Percentiles rank a stretch among this genome's conserved stretches.
phyloP scores from a whole-genome alignment of 2,888 invertebrate species.

The Drosophila barbarae region DNA sequence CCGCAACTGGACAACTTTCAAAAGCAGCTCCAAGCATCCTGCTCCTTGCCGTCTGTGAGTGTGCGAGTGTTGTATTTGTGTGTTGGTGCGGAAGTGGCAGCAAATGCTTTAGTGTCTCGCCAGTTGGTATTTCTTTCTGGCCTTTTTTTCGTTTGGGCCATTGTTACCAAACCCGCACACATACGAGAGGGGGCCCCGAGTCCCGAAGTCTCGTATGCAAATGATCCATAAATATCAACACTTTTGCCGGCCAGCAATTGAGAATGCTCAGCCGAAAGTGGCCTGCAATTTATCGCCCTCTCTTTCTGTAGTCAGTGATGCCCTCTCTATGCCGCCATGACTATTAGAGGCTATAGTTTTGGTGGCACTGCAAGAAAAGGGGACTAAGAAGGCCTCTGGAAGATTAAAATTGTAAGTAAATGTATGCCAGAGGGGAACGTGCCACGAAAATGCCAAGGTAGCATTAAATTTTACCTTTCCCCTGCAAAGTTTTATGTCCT shows the following conservation, averaged over 20 bases:
- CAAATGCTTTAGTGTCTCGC: slow-evolving; percentile 73
- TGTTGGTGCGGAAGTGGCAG: slow-evolving; percentile 64
- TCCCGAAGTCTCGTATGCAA: slow-evolving; percentile 61
- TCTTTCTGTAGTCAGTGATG: slow-evolving; percentile 14
- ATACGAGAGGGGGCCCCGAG: slow-evolving; percentile 19
- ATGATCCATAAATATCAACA: slow-evolving; percentile 75
- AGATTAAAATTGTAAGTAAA: background rate
- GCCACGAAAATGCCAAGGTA: background rate
- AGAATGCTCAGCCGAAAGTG: slow-evolving; percentile 64
- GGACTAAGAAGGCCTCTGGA: no score
- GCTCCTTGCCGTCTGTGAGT: slow-evolving; percentile 25
- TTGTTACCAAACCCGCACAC: slow-evolving; percentile 37
- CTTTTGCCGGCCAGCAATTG: slow-evolving; percentile 58
- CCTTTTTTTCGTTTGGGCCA: slow-evolving; percentile 32
- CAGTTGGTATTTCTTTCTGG: slow-evolving; percentile 61
- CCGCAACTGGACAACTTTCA: slow-evolving; percentile 75
- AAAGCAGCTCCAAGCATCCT: slow-evolving; percentile 63
- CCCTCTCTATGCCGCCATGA: background rate
- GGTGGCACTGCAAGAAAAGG: background rate
- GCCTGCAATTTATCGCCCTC: slow-evolving; percentile 60
- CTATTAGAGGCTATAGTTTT: slow-evolving; percentile 4
- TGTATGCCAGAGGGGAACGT: fast-evolving
- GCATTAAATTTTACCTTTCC: no score
- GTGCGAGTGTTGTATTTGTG: slow-evolving; percentile 20
- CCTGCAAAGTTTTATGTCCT: no score